phyloP scores from a whole-genome alignment of 2,888 invertebrate species.

The Eilema depressum region DNA sequence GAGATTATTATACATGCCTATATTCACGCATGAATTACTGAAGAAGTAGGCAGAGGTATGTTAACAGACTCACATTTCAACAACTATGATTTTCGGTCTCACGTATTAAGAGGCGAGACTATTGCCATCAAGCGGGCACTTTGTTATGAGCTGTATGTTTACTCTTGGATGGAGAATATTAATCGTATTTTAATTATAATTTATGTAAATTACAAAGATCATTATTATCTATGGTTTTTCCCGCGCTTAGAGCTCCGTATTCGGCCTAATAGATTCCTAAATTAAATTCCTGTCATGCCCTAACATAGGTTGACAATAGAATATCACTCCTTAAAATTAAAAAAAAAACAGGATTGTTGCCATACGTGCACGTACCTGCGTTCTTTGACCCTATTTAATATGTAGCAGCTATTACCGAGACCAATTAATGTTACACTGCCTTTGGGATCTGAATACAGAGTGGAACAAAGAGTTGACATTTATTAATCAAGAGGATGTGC shows the following conservation, averaged over 20 bases:
- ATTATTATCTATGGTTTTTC: not conserved
- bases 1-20: too few species aligned
- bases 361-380: slow-evolving; percentile 70
- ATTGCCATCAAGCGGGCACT: too few species aligned
- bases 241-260: slow-evolving; percentile 14
- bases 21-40: too few species aligned
- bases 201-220: too few species aligned
- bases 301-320: slow-evolving; percentile 46
- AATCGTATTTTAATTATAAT: too few species aligned
- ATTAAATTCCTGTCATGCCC: slow-evolving; percentile 57
- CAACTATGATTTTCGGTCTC: too few species aligned
- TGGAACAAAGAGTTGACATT: slow-evolving; percentile 50
- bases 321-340: slow-evolving; percentile 53
- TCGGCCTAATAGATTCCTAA: slow-evolving; percentile 29
- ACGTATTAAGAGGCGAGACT: too few species aligned
- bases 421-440: slow-evolving; percentile 74
- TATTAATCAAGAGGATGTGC: slow-evolving; percentile 52
- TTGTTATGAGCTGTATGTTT: too few species aligned
- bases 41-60: too few species aligned
- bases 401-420: slow-evolving; percentile 67
- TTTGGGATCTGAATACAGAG: slow-evolving; percentile 73
- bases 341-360: slow-evolving; percentile 59
- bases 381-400: slow-evolving; percentile 79
- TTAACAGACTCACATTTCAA: too few species aligned
- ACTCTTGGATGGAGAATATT: too few species aligned